Evolutionary conservation across 2,888 invertebrate species (phyloP), one percentile per base, ranked within the genome.

Genomic region (Dolichopus griseipennis): DNA sequence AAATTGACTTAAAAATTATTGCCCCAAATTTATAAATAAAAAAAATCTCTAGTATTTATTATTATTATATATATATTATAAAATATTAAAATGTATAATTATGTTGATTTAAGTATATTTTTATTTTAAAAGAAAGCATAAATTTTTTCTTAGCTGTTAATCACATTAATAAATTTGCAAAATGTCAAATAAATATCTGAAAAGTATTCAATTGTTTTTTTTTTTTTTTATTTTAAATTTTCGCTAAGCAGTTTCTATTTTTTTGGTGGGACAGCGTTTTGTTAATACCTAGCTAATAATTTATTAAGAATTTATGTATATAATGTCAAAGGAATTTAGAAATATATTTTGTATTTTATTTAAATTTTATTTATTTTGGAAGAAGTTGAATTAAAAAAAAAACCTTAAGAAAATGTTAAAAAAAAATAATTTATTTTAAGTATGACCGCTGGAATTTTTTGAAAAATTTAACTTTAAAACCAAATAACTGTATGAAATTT

Each of bases 41-140:
- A 52, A 52, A 12, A 52, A 52, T 52, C n/a, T 18, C 15, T 12
- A n/a, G 52, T 52, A 52, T 52, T 52, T n/a, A n/a, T 52, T 52
- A 52, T 52, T 52, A 52, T n/a, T n/a, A n/a, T n/a, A n/a, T n/a
- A n/a, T n/a, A n/a, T 52, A 52, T 52, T 52, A 52, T 52, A 52
- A 52, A 52, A 15, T 52, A 52, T 52, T 52, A 52, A 52, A 10
- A 37, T 37, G 27, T 27, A 27, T n/a, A n/a, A n/a, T 37, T 37
- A 37, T 37, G 10, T 37, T 37, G 52, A 52, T 52, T 52, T 52
- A 52, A 52, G 18, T 18, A 52, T 10, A 37, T 37, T 37, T 37
- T 27, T 27, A 27, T 27, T 27, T 27, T 27, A 27, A 27, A 27
- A 27, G 6, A 52, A 52, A 52, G 18, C 52, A 52, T 52, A 52